A percentile compares a stretch with the other conserved stretches of the same genome.
Evolutionary conservation across 2,113 vertebrate genomes (phyloP).

Genomic region (Tylochromis polylepis): DNA sequence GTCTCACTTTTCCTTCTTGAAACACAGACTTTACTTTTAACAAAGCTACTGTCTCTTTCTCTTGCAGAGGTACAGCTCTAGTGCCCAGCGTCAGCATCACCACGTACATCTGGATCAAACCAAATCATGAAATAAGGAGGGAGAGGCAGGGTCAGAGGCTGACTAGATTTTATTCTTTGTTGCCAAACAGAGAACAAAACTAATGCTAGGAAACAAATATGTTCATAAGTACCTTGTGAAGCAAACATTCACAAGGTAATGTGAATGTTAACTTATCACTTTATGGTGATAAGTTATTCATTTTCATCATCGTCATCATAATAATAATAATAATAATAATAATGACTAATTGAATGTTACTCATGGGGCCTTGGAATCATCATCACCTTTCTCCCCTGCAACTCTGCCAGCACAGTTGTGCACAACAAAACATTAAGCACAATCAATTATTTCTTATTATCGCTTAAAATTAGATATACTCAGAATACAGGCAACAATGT

Average conservation of each 20-base stretch:
- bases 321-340: too few relatives aligned
- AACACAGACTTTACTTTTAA: neutral
- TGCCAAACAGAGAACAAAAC: neutral
- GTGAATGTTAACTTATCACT: too few relatives aligned
- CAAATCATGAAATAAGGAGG: neutral
- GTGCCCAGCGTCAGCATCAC: rapidly evolving
- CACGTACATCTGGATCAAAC: neutral
- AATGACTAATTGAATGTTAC: neutral
- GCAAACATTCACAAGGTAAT: too few relatives aligned
- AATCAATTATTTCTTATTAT: neutral
- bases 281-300: neutral
- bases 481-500: neutral
- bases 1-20: too few relatives aligned
- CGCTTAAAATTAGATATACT: neutral
- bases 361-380: rapidly evolving
- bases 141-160: neutral
- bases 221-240: neutral
- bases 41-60: neutral
- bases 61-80: neutral
- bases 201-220: rapidly evolving
- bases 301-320: neutral
- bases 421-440: neutral
- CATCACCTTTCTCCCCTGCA: too few relatives aligned
- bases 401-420: too few relatives aligned
- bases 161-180: neutral